phyloP scores from a whole-genome alignment of 2,888 invertebrate species.

The Polydrusus pterygomalis region DNA sequence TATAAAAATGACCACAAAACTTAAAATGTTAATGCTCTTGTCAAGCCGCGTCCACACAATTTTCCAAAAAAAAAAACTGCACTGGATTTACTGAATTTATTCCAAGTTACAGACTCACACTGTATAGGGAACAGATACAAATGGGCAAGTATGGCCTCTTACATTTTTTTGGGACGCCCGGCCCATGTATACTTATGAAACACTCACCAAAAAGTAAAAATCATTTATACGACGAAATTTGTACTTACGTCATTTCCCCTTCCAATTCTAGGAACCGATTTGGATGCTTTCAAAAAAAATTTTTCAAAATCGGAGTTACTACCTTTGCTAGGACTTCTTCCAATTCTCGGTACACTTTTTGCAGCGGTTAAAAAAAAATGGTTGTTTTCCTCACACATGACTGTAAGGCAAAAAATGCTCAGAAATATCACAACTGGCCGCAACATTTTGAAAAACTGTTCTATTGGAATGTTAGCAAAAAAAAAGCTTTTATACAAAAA shows the following conservation, averaged over 20 bases:
- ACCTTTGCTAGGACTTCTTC: conserved; percentile 63
- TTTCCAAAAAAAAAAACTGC: too few species aligned
- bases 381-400: conserved; percentile 36
- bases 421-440: background rate
- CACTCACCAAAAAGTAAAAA: too few species aligned
- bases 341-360: conserved; percentile 69
- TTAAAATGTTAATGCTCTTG: too few species aligned
- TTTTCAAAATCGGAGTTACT: conserved; percentile 70
- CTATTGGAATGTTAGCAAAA: background rate
- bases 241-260: conserved; percentile 66
- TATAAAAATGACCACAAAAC: too few species aligned
- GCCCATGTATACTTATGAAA: too few species aligned
- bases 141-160: too few species aligned
- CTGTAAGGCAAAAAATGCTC: conserved; percentile 1
- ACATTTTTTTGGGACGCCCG: too few species aligned
- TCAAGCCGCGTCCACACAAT: too few species aligned
- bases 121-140: too few species aligned
- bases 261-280: conserved; percentile 73
- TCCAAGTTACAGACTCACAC: too few species aligned
- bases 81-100: too few species aligned
- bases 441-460: conserved; percentile 11
- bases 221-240: too few species aligned
- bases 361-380: conserved; percentile 67
- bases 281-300: conserved; percentile 73
- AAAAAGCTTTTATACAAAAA: conserved; percentile 5